Evolutionary conservation across 2,113 vertebrate species (phyloP).

Genomic region (Clarias macrocephalus): DNA sequence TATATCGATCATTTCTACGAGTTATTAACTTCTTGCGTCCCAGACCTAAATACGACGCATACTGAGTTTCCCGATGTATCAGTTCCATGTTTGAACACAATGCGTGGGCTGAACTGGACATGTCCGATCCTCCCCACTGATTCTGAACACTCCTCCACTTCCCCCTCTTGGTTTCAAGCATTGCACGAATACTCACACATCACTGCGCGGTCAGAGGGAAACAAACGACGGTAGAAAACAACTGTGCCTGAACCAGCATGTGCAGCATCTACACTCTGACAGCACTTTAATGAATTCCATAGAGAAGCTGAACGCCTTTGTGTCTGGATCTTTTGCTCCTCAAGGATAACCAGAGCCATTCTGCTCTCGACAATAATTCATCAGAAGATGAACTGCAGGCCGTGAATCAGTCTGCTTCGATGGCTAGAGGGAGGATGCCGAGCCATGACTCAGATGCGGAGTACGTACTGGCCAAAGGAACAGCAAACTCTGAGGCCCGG

Average conservation of each 20-base stretch:
- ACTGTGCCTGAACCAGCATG: neutral
- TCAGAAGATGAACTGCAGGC: constrained; percentile 15
- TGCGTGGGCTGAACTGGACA: neutral
- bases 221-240: constrained; percentile 1
- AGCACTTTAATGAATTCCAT: constrained; percentile 8
- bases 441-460: constrained; percentile 41
- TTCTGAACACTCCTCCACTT: constrained; percentile 37
- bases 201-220: constrained; percentile 1
- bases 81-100: neutral
- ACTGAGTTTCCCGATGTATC: neutral
- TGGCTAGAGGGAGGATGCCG: constrained; percentile 25
- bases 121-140: constrained; percentile 21
- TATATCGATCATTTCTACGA: neutral
- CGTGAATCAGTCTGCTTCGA: constrained; percentile 34
- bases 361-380: constrained; percentile 12
- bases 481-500: neutral
- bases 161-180: constrained; percentile 27
- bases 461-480: neutral
- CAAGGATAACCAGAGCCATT: constrained; percentile 13
- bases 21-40: neutral
- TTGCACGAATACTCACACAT: neutral
- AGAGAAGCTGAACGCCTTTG: constrained; percentile 7
- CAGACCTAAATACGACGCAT: neutral
- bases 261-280: constrained; percentile 11
- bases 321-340: neutral